phyloP scores from a whole-genome alignment of 2,888 invertebrate species.

The Patella ulyssiponensis region DNA sequence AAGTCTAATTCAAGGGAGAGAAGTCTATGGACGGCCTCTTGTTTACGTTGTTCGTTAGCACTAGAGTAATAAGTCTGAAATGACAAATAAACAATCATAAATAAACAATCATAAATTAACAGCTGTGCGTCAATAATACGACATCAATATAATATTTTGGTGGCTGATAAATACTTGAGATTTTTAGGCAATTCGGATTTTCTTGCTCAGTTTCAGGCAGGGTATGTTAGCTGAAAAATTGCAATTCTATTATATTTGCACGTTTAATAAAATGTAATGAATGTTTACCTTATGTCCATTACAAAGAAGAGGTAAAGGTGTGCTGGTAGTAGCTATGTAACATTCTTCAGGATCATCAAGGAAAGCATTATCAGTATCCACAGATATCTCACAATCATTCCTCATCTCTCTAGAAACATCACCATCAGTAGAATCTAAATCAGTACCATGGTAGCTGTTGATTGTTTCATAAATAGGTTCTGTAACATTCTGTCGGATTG shows the following conservation, averaged over 20 bases:
- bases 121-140: too few relatives aligned
- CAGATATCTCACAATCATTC: conserved; percentile 48
- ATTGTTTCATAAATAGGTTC: conserved; percentile 44
- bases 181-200: too few relatives aligned
- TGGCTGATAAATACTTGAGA: too few relatives aligned
- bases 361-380: conserved; percentile 47
- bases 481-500: conserved; percentile 29
- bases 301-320: conserved; percentile 54
- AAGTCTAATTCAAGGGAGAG: conserved; percentile 64
- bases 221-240: too few relatives aligned
- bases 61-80: conserved; percentile 47
- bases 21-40: conserved; percentile 60
- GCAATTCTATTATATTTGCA: neutral
- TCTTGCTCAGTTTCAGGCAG: too few relatives aligned
- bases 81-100: conserved; percentile 10
- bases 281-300: conserved; percentile 51
- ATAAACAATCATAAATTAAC: neutral
- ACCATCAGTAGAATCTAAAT: conserved; percentile 29
- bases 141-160: too few relatives aligned
- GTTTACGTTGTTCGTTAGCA: conserved; percentile 45
- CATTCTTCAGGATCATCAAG: conserved; percentile 25
- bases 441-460: conserved; percentile 25
- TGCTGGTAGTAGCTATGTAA: conserved; percentile 50
- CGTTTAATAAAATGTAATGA: neutral
- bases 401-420: conserved; percentile 43